Evolutionary conservation across 2,797 vertebrate species (phyloP), one percentile per base, ranked within the genome.

Genomic region (Helicolenus hilgendorfi): DNA sequence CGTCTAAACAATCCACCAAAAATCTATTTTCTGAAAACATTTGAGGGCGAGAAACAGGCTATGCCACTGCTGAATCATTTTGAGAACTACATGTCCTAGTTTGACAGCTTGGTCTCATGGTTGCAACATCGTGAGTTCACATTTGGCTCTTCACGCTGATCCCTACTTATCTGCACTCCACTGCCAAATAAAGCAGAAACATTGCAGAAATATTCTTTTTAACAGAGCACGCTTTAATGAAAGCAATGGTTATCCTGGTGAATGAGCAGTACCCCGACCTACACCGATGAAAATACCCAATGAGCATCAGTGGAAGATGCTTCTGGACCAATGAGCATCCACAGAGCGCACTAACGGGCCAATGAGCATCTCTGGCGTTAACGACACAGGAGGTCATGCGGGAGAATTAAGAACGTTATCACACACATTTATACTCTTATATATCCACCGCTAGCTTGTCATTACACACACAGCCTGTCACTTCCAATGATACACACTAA

Each of bases 321-420:
- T 95, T 95, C 94, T 96, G 93, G 89, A 95, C 94, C 94, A 94
- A 93, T 91, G 93, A 96, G 89, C 89, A 93, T 83, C 87, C 67
- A 59, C 7, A 2, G 18, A 91, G 65, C 33, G 38, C 60, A 13
- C 29, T 67, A 77, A 88, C 26, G 5, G 82, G 81, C 91, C 92
- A 92, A 94, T 91, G 89, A 92, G 87, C 91, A 94, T 83, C 72
- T 77, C 18, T 18, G n/a, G 58, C 56, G 31, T 82, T 94, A 84
- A 84, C 24, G 59, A 88, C 67, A 62, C 74, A 55, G 63, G 83
- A 92, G 86, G 77, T 89, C 92, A 91, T 78, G 93, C 79, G 29
- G n/a, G 27, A 73, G 73, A 72, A 84, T 36, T 63, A 59, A 71
- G 67, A 81, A 74, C 26, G 31, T 87, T 59, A 79, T 81, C 84